A percentile compares a stretch with the other conserved stretches of the same genome.
Evolutionary conservation across 2,113 vertebrate genomes (phyloP).

Genomic region (Oryzias javanicus): DNA sequence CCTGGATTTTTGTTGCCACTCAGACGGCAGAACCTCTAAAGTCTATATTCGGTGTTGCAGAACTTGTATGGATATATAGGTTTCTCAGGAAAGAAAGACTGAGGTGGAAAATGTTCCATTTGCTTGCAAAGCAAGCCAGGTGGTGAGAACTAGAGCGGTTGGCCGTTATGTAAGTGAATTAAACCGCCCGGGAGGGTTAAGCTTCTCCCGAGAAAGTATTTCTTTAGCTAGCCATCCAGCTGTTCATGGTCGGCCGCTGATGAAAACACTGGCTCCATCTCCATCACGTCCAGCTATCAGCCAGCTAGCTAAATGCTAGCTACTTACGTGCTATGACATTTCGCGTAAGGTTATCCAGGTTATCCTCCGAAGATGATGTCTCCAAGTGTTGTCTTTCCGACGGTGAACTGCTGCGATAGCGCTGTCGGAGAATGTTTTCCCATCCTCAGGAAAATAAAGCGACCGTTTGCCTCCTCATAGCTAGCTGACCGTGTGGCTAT

Average conservation of each 20-base stretch:
- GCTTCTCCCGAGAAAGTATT: constrained; percentile 62
- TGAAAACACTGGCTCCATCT: constrained; percentile 53
- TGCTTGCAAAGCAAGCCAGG: constrained; percentile 45
- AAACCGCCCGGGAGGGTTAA: constrained; percentile 59
- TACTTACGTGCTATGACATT: constrained; percentile 71
- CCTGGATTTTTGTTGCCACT: constrained; percentile 22
- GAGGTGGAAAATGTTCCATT: constrained; percentile 49
- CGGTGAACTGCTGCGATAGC: constrained; percentile 31
- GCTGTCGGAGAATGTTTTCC: constrained; percentile 34
- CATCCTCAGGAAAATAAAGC: constrained; percentile 59
- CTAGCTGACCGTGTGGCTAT: constrained; percentile 38
- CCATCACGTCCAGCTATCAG: constrained; percentile 60
- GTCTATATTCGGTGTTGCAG: constrained; percentile 24
- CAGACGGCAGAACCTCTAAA: background rate
- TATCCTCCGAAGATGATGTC: constrained; percentile 63
- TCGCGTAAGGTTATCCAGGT: constrained; percentile 75
- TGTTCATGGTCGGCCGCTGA: constrained; percentile 47
- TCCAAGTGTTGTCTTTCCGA: constrained; percentile 37
- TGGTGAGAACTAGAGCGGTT: constrained; percentile 40
- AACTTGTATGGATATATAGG: constrained; percentile 25
- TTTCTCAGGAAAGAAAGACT: constrained; percentile 27
- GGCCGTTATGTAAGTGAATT: constrained; percentile 69
- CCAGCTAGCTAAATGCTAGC: constrained; percentile 70
- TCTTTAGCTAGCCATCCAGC: constrained; percentile 56
- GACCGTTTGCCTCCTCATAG: constrained; percentile 39